A percentile compares a stretch with the other conserved stretches of the same genome.
These are phyloP conservation scores for Volucella inanis DNA, from an alignment of 2,888 invertebrate species.

Conservation along the genomic window DNA sequence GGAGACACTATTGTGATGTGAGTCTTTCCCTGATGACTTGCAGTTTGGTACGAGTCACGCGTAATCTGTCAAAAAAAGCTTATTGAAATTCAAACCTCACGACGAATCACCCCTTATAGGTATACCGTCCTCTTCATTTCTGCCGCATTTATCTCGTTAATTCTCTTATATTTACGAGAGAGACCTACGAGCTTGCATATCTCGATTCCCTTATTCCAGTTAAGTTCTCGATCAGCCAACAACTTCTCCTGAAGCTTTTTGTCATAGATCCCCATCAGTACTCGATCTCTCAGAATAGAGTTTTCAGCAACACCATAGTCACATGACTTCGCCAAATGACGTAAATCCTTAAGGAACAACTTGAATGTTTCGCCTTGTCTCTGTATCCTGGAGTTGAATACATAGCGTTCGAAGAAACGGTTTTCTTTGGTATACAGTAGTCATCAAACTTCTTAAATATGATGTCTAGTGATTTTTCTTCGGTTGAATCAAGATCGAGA, in stretches of 20 bases:
- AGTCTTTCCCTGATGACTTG: no score
- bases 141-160: no score
- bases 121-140: no score
- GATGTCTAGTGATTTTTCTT: constrained; percentile 41
- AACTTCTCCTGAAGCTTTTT: constrained; percentile 33
- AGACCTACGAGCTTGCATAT: no score
- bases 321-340: constrained; percentile 29
- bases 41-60: no score
- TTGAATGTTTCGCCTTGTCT: no score
- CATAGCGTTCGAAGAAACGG: constrained; percentile 27
- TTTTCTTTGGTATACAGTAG: constrained; percentile 18
- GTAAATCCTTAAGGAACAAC: constrained; percentile 41
- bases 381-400: constrained; percentile 29
- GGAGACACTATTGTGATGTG: no score
- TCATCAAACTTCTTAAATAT: constrained; percentile 36
- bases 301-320: constrained; percentile 40
- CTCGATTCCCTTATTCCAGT: constrained; percentile 32
- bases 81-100: no score
- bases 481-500: constrained; percentile 5
- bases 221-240: constrained; percentile 38
- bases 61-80: no score
- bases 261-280: constrained; percentile 24
- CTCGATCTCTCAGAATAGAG: constrained; percentile 41
- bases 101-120: no score
- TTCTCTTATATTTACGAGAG: no score